These are phyloP conservation scores for Hydrotaea cyrtoneurina DNA, from an alignment of 2,888 invertebrate species.

Conservation along the genomic window DNA sequence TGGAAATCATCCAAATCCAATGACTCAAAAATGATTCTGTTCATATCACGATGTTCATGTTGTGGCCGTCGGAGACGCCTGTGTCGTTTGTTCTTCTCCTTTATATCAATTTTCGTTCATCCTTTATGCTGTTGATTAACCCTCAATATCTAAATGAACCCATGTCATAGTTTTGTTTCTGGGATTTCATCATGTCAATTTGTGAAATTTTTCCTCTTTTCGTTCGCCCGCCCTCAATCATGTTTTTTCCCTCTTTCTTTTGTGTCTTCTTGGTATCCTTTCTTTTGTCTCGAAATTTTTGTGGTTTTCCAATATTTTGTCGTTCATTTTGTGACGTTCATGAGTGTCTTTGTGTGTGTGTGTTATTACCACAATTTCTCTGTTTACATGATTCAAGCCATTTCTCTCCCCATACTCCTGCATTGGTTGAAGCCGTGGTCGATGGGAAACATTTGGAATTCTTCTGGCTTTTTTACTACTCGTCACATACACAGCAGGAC, in stretches of 20 bases:
- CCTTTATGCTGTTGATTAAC: slow-evolving; percentile 57
- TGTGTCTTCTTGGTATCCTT: neutral
- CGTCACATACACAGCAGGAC: neutral
- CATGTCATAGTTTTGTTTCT: slow-evolving; percentile 49
- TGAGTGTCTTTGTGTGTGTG: neutral
- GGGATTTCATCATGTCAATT: slow-evolving; percentile 66
- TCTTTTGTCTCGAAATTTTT: neutral
- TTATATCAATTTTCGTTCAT: slow-evolving; percentile 19
- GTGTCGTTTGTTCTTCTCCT: slow-evolving; percentile 7
- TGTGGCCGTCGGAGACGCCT: neutral
- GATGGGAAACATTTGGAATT: slow-evolving; percentile 18
- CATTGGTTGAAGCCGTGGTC: neutral
- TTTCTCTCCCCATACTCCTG: neutral
- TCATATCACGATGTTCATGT: neutral
- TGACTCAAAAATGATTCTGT: neutral
- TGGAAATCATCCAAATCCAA: neutral
- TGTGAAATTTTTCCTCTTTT: slow-evolving; percentile 51
- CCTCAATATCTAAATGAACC: slow-evolving; percentile 34
- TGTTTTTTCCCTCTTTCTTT: slow-evolving; percentile 5
- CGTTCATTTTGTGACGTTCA: neutral
- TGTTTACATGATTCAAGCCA: slow-evolving; percentile 22
- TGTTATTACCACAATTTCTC: slow-evolving; percentile 38
- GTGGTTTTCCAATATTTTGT: neutral
- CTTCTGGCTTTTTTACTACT: neutral
- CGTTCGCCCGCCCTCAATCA: neutral